Percentiles rank a stretch among this genome's conserved stretches.
phyloP scores from a whole-genome alignment of 1,140 invertebrate genomes.

The Mya arenaria region DNA sequence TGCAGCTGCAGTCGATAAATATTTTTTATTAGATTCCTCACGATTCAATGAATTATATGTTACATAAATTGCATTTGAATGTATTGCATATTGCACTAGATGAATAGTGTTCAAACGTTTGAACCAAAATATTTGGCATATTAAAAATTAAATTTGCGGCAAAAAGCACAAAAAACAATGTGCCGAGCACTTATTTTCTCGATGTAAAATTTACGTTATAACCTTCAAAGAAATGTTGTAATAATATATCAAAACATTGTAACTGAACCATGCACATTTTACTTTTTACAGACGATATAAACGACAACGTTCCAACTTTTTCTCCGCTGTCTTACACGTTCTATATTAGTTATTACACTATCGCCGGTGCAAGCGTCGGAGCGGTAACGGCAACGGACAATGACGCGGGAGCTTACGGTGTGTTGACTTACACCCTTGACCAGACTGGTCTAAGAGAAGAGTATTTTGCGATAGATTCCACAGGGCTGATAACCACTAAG shows the following conservation, averaged over 20 bases:
- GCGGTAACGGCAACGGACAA: conserved; percentile 26
- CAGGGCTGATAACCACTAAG: not conserved
- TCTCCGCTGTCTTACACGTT: conserved; percentile 30
- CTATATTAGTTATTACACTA: conserved; percentile 28
- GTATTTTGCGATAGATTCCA: conserved; percentile 16
- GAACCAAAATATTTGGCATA: too few relatives aligned
- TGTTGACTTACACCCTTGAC: conserved; percentile 13
- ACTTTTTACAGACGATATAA: conserved; percentile 8
- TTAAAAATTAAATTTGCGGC: not conserved
- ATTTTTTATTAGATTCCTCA: too few relatives aligned
- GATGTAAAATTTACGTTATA: not conserved
- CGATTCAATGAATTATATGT: too few relatives aligned
- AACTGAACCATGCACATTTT: not conserved
- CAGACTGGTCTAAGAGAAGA: conserved; percentile 2
- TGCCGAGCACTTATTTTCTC: not conserved
- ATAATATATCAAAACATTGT: too few relatives aligned
- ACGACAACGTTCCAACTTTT: conserved; percentile 42
- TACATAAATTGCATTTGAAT: too few relatives aligned
- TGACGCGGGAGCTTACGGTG: conserved; percentile 7
- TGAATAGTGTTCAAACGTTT: not conserved
- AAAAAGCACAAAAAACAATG: not conserved
- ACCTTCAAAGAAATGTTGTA: not conserved
- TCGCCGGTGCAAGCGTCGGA: conserved; percentile 16
- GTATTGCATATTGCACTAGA: too few relatives aligned
- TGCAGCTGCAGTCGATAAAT: too few relatives aligned